These are phyloP conservation scores for Rhinella marina DNA, from an alignment of 2,797 vertebrate species.

Conservation along the genomic window DNA sequence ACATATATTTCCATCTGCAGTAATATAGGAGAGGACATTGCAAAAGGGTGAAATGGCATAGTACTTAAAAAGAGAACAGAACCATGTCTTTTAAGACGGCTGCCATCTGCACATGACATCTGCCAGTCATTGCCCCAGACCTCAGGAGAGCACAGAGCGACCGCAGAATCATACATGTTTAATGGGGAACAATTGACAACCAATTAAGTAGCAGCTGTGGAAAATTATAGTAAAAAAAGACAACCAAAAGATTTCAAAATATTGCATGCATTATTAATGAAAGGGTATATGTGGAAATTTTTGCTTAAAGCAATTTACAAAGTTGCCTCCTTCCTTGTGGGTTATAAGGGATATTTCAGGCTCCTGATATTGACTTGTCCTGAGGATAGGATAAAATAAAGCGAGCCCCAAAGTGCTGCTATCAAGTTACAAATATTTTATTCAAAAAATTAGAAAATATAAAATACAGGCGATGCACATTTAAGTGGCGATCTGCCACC, in stretches of 20 bases:
- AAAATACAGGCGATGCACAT: no score
- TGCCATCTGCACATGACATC: constrained; percentile 46
- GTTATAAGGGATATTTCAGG: no score
- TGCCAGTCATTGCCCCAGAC: constrained; percentile 41
- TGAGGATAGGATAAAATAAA: no score
- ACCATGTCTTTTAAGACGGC: not conserved
- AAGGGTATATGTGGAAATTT: not conserved
- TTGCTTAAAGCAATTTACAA: no score
- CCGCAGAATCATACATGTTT: constrained; percentile 23
- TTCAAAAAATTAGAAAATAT: no score
- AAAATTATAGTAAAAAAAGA: not conserved
- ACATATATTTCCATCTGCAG: not conserved
- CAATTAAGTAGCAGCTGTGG: constrained; percentile 29
- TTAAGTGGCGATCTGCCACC: no score
- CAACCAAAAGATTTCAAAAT: not conserved
- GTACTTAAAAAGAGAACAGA: not conserved
- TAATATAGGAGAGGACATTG: not conserved
- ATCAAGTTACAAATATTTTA: no score
- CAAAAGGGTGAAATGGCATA: not conserved
- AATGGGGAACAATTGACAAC: constrained; percentile 31
- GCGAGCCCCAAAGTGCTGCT: no score
- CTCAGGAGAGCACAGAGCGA: not conserved
- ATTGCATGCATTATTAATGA: not conserved
- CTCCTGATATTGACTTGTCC: no score
- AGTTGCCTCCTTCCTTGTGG: no score